Conservation (phyloP, 2,888 invertebrate genomes). For the Amphipoea oculea region DNA sequence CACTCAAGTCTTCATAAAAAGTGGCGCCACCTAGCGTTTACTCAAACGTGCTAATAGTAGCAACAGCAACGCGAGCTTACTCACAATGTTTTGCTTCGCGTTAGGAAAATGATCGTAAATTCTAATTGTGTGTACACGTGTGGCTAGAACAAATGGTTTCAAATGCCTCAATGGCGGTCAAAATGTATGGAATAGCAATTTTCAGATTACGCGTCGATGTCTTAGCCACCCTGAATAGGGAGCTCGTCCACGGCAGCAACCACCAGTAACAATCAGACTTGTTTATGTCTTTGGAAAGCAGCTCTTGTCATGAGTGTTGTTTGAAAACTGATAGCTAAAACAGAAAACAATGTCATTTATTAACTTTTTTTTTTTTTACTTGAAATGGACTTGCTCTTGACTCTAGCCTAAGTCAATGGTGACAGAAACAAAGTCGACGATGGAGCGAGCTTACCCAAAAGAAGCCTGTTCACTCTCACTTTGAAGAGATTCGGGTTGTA, state of each 20-base stretch:
- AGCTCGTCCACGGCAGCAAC: background rate
- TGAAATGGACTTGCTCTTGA: no score
- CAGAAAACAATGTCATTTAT: background rate
- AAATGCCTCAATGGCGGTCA: background rate
- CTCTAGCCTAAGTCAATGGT: no score
- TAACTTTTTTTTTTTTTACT: no score
- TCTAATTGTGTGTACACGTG: constrained; percentile 29
- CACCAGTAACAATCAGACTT: no score
- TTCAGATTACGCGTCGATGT: no score
- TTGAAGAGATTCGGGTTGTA: no score
- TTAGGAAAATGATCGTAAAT: constrained; percentile 35
- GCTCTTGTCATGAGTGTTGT: background rate
- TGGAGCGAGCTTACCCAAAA: no score
- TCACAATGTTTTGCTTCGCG: constrained; percentile 34
- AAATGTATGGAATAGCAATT: no score
- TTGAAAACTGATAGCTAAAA: background rate
- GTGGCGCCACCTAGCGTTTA: constrained; percentile 19
- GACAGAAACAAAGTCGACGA: no score
- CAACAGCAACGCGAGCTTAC: background rate
- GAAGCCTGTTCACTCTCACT: no score
- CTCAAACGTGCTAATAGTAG: background rate
- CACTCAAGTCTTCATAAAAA: background rate
- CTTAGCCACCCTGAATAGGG: no score
- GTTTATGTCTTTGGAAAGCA: background rate
- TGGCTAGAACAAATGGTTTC: constrained; percentile 24